Evolutionary conservation across 1,140 invertebrate genomes (phyloP).

Genomic region (Papilio xuthus): DNA sequence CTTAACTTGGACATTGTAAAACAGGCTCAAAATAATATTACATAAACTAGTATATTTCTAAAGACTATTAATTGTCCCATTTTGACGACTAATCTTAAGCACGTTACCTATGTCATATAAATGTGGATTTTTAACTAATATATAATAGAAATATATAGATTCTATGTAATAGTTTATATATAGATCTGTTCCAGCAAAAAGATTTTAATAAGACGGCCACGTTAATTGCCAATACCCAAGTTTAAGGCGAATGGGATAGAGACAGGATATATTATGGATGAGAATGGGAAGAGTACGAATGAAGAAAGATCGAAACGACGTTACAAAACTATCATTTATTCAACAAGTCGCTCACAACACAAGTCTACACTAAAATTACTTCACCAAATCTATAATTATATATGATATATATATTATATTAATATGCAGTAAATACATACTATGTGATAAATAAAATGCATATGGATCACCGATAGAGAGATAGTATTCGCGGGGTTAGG

Average conservation of each 20-base stretch:
- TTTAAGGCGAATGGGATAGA: conserved; percentile 31
- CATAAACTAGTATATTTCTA: no score
- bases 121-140: background rate
- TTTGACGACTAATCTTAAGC: background rate
- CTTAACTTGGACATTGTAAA: no score
- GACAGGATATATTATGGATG: conserved; percentile 54
- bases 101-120: background rate
- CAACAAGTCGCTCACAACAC: conserved; percentile 78
- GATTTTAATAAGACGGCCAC: background rate
- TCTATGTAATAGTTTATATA: background rate
- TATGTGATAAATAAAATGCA: conserved; percentile 66
- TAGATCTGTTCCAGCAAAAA: background rate
- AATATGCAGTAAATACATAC: conserved; percentile 50
- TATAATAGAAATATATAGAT: background rate
- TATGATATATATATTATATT: conserved; percentile 60
- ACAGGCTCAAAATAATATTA: no score
- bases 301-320: conserved; percentile 68
- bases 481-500: conserved; percentile 40
- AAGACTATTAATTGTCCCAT: conserved; percentile 27
- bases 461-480: conserved; percentile 57
- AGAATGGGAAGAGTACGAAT: conserved; percentile 61
- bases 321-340: conserved; percentile 78
- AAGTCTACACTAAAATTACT: conserved; percentile 71
- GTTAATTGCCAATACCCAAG: background rate
- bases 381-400: conserved; percentile 51